phyloP scores from a whole-genome alignment of 2,888 invertebrate genomes.

The Ochropleura plecta region DNA sequence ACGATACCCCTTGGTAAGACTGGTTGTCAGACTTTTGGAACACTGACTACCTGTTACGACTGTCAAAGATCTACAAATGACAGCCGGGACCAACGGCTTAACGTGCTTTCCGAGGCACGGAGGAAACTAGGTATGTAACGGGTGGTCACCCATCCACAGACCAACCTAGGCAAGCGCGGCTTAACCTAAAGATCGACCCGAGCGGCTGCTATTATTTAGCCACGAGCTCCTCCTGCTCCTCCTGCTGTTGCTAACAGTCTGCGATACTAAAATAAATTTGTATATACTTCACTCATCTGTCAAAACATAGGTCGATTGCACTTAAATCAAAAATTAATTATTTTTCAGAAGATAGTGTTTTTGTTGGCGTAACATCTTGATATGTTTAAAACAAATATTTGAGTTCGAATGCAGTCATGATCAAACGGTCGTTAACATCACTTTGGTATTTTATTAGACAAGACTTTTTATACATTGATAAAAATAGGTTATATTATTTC shows the following conservation, averaged over 20 bases:
- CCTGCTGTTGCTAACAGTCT: slow-evolving; percentile 44
- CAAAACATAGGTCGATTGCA: slow-evolving; percentile 43
- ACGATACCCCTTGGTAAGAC: no score
- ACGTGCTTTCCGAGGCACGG: no score
- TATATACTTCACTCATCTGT: slow-evolving; percentile 28
- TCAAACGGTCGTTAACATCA: slow-evolving; percentile 34
- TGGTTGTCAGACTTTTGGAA: no score
- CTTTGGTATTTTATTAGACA: slow-evolving; percentile 41
- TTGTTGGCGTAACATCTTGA: slow-evolving; percentile 24
- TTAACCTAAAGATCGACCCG: no score
- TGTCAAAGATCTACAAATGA: no score
- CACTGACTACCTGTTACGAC: no score
- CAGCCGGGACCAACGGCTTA: no score
- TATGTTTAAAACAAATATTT: slow-evolving; percentile 45
- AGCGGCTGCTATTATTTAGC: no score
- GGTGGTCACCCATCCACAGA: no score
- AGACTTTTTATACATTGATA: slow-evolving; percentile 34
- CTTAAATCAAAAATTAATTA: slow-evolving; percentile 49
- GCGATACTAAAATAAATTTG: slow-evolving; percentile 23
- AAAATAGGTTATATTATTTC: slow-evolving; percentile 41
- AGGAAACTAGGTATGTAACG: no score
- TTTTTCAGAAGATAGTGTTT: slow-evolving; percentile 36
- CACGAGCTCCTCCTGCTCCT: no score
- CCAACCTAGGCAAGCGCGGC: no score
- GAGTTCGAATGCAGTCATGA: slow-evolving; percentile 27